A percentile compares a stretch with the other conserved stretches of the same genome.
phyloP scores from a whole-genome alignment of 2,888 invertebrate genomes.

The Nemotelus pantherinus region DNA sequence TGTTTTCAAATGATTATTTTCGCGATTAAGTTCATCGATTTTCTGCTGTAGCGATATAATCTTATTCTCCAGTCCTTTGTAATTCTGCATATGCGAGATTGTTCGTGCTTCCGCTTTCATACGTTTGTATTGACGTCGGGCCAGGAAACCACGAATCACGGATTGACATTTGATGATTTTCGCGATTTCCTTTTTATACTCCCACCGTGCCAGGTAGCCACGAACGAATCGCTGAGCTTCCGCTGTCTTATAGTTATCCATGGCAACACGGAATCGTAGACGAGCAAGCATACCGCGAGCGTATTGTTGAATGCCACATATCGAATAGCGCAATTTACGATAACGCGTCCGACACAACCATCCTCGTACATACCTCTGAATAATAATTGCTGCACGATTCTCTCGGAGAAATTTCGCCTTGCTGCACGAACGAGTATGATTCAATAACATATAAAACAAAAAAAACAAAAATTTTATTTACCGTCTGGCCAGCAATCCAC shows the following conservation, averaged over 20 bases:
- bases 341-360: conserved; percentile 82
- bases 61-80: conserved; percentile 94
- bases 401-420: conserved; percentile 76
- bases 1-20: conserved; percentile 72
- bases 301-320: conserved; percentile 76
- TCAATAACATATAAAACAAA: conserved; percentile 12
- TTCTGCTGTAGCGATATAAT: conserved; percentile 95
- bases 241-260: conserved; percentile 69
- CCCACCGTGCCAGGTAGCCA: conserved; percentile 80
- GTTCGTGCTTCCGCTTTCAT: conserved; percentile 92
- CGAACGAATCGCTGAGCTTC: conserved; percentile 85
- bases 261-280: conserved; percentile 67
- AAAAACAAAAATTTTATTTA: conserved; percentile 57
- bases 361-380: conserved; percentile 84
- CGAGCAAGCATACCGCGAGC: conserved; percentile 80
- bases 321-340: conserved; percentile 69
- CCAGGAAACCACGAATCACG: conserved; percentile 79
- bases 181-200: conserved; percentile 70
- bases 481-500: conserved; percentile 87
- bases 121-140: conserved; percentile 81
- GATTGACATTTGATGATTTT: conserved; percentile 81
- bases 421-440: conserved; percentile 58
- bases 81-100: conserved; percentile 91
- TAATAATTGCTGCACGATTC: conserved; percentile 78
- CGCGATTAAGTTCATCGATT: conserved; percentile 80